A percentile compares a stretch with the other conserved stretches of the same genome.
Evolutionary conservation across 2,797 vertebrate genomes (phyloP).

Genomic region (Sebastes wilsoni): DNA sequence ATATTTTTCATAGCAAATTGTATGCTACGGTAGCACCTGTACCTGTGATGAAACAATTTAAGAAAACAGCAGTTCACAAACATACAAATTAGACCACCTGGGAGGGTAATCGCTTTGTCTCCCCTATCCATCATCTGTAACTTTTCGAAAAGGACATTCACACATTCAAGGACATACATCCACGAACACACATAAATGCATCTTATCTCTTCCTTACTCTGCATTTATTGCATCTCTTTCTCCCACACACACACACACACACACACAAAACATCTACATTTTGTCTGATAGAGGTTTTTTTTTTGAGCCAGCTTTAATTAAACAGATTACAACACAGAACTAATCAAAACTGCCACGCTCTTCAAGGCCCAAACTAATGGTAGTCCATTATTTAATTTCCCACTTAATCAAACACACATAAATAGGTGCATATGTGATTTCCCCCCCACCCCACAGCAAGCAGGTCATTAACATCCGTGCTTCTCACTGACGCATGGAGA

Average conservation of each 20-base stretch:
- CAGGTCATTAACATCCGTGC: slow-evolving; percentile 47
- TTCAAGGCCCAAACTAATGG: slow-evolving; percentile 26
- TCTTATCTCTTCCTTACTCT: neutral
- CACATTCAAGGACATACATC: slow-evolving; percentile 48
- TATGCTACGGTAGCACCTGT: slow-evolving; percentile 10
- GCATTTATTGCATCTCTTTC: neutral
- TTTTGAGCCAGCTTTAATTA: slow-evolving; percentile 37
- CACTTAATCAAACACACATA: slow-evolving; percentile 44
- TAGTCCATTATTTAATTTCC: slow-evolving; percentile 38
- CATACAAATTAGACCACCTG: slow-evolving; percentile 62
- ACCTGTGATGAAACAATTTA: slow-evolving; percentile 36
- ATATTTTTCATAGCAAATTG: slow-evolving; percentile 47
- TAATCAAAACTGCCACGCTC: slow-evolving; percentile 36
- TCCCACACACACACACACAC: neutral
- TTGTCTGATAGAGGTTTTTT: slow-evolving; percentile 6
- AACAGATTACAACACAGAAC: slow-evolving; percentile 45
- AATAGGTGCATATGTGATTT: slow-evolving; percentile 5
- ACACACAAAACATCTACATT: neutral
- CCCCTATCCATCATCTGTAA: slow-evolving; percentile 42
- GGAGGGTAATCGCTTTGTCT: slow-evolving; percentile 54
- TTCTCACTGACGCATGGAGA: slow-evolving; percentile 47
- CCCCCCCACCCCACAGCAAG: neutral
- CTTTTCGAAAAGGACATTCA: slow-evolving; percentile 37
- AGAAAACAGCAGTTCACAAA: slow-evolving; percentile 52
- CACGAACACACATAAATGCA: slow-evolving; percentile 10